Base-by-base conservation (phyloP, 2,888 invertebrate genomes). In the Siphlonurus alternatus region DNA sequence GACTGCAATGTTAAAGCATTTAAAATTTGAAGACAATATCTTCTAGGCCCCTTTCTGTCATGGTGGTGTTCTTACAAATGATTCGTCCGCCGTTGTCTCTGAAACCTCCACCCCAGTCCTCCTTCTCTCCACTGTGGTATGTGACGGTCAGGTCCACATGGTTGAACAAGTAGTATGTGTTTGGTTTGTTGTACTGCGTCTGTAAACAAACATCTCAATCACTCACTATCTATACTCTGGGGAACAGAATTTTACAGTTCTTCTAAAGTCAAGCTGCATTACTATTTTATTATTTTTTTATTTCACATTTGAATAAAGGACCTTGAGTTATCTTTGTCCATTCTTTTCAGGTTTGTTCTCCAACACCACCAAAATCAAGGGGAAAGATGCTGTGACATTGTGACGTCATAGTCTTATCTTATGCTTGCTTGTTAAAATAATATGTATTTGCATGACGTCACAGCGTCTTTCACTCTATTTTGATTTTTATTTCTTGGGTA, bases 91-190 rank as follows among this genome's bases (percentile, higher is more conserved):
- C 91, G 69, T 87, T 86, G 53, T 86, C 87, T 61, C 84, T 82
- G 70, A 89, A 87, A 3, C 83, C 82, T 23, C 80, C 81, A 22
- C 88, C 94, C 93, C 91, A 95, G 23, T 95, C 93, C 72, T 95
- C 94, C 5, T 82, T 78, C 20, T 78, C 81, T 1, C 93, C 93
- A 71, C 91, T 93, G 76, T 98, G 96, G 78, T 96, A 99, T 1
- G 89, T 91, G 68, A 99, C 89, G 66, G 82, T 84, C 67, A 99
- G 79, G 76, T 98, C 95, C 56, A 99, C 93, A 76, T 99, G 98
- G 79, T 99, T 99, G 78, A 94, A 97, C 61, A 97, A 79, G 75
- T 93, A 99, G 75, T 90, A 95, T 0, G 87, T 85, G 69, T 91
- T 87, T 1, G 83, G 79, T 69, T 80, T 80, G 68, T 79, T 81